Evolutionary conservation across 2,797 vertebrate genomes (phyloP), one percentile per base, ranked within the genome.

Genomic region (Malurus leucopterus): DNA sequence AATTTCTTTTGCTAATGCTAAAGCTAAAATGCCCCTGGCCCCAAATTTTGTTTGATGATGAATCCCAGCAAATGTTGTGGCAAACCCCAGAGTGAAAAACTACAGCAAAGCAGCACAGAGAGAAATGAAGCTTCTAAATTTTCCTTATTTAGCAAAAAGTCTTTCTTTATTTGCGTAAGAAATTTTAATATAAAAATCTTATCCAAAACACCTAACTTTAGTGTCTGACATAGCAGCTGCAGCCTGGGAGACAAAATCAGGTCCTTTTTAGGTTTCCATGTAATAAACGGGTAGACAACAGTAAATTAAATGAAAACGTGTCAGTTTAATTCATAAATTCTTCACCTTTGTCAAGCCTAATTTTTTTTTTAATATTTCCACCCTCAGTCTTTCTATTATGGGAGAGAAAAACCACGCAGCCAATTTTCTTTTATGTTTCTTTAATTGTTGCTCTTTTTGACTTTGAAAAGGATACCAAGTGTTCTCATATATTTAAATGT

Each of bases 231-330:
- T 50, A 87, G 70, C 38, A 86, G 71, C 78, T 74, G 75, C 74
- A 92, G 72, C 69, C 81, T 91, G 32, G 79, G 47, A 91, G 76
- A 81, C 77, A 90, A 76, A 93, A 92, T 69, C 46, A 55, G 32
- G 82, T 78, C 74, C 61, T 36, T 87, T 87, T 85, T 80, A 84
- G 65, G 75, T 44, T 88, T 30, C 38, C 51, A 26, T 54, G 32
- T 83, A 93, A 93, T 92, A 86, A 89, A 76, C 38, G 90, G 64
- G 43, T 84, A 92, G 81, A 86, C 53, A 84, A 71, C 58, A 89
- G 50, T 81, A 83, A 73, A 70, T 65, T 21, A 88, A 94, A 92
- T 62, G n/a, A 88, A 93, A 93, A 74, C 5, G 40, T 65, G 59
- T 43, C 51, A 24, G 46, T 82, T 93, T 67, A 89, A 90, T 89